Conservation (phyloP, 2,888 invertebrate genomes). For the Ormyrus pomaceus region DNA sequence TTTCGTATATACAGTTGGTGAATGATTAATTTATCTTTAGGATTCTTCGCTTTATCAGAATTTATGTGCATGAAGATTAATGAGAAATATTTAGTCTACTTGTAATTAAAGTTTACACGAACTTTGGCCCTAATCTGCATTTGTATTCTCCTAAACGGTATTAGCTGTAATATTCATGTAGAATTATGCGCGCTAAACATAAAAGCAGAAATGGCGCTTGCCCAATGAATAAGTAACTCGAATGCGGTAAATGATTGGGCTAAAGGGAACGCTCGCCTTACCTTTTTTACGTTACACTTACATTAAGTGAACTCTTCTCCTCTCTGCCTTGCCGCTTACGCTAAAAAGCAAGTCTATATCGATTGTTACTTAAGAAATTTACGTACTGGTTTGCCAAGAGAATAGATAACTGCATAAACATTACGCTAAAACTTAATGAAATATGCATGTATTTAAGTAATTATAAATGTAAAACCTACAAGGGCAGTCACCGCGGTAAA, state of each 20-base stretch:
- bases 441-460: no score
- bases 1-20: background rate
- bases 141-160: slow-evolving; percentile 21
- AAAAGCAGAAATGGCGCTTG: background rate
- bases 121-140: slow-evolving; percentile 30
- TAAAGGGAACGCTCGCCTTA: background rate
- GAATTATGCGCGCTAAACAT: slow-evolving; percentile 7
- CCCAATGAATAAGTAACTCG: no score
- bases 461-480: no score
- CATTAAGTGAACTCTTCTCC: no score
- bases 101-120: slow-evolving; percentile 21
- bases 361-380: no score
- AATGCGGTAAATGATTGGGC: background rate
- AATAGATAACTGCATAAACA: no score
- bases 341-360: no score
- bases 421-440: no score
- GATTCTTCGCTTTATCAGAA: background rate
- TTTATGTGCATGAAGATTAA: slow-evolving; percentile 2
- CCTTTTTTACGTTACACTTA: no score
- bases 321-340: no score
- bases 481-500: no score
- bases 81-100: slow-evolving; percentile 7
- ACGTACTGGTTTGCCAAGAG: no score
- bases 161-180: slow-evolving; percentile 21
- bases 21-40: background rate